Base-by-base conservation (phyloP, 1,140 invertebrate genomes). In the Drosophila cardini region DNA sequence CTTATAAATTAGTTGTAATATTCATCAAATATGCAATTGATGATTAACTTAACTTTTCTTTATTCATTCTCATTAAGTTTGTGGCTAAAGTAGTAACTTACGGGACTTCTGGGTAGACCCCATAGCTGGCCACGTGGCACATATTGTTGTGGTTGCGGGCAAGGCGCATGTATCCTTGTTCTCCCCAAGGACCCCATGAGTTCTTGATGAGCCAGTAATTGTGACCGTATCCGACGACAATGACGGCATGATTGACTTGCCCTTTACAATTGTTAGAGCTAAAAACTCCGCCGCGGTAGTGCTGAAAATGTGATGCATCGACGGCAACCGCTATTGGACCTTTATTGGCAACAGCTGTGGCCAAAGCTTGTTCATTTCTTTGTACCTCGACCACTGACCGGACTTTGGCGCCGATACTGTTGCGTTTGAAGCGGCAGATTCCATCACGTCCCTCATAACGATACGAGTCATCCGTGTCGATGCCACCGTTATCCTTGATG, bases 391-490 rank as follows among this genome's bases (percentile, higher is more conserved):
- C 93, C 93, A 72, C 61, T 7, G 5, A 9, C 4, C 9, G 2
- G 4, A 64, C 55, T 0, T n/a, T 75, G 11, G 72, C 76, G 1
- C 50, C 76, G 43, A 78, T 36, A 1, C 4, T 64, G 7, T 13
- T 7, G 4, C 9, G 13, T 0, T 34, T 16, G 21, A 74, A 72
- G 7, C 52, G 40, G 48, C 72, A 78, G 97, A 5, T 0, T 1
- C 57, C 93, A 69, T 93, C 92, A 78, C 93, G 77, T 13, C 92
- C 96, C 85, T 95, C 94, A 90, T 97, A 97, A 0, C 96, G 96
- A 86, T 97, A 97, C 2, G 93, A 93, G 2, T 92, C 86, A 1
- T 93, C 91, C 5, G 96, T 97, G 89, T 98, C 96, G 36, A 98
- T 93, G 15, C 68, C 73, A 7, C 93, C 83, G 79, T 98, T 98